Percentiles rank a stretch among this genome's conserved stretches.
phyloP scores from a whole-genome alignment of 2,797 vertebrate species.

The Luscinia megarhynchos region DNA sequence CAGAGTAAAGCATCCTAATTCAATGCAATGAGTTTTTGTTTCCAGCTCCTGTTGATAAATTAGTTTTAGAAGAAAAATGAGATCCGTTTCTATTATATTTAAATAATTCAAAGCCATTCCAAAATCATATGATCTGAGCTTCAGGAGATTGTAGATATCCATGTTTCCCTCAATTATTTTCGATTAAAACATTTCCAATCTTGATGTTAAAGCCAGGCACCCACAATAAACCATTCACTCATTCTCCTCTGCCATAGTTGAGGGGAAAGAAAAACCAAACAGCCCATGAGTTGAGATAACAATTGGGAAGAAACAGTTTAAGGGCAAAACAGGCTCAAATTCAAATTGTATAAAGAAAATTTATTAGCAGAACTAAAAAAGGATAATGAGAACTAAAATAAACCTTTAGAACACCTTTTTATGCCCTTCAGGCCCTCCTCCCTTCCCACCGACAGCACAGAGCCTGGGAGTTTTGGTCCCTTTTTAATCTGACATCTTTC shows the following conservation, averaged over 20 bases:
- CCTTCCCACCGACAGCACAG: too few relatives aligned
- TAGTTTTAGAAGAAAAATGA: not conserved
- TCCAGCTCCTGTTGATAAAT: not conserved
- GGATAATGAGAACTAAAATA: too few relatives aligned
- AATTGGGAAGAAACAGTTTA: not conserved
- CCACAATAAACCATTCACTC: not conserved
- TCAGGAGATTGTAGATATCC: not conserved
- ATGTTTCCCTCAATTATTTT: not conserved
- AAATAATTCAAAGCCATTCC: not conserved
- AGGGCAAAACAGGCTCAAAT: not conserved
- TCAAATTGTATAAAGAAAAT: not conserved
- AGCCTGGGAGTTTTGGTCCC: too few relatives aligned
- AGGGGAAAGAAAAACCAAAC: not conserved
- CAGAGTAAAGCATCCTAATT: not conserved
- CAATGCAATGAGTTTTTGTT: not conserved
- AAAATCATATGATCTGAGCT: not conserved
- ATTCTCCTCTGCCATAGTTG: not conserved
- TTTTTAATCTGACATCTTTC: too few relatives aligned
- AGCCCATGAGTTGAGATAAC: not conserved
- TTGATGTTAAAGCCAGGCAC: not conserved
- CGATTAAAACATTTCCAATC: not conserved
- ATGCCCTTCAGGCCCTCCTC: too few relatives aligned
- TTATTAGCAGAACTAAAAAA: too few relatives aligned
- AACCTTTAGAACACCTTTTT: too few relatives aligned
- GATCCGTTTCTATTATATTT: not conserved